Conservation (phyloP, 1,140 invertebrate genomes). For the Dinothrombium tinctorium region DNA sequence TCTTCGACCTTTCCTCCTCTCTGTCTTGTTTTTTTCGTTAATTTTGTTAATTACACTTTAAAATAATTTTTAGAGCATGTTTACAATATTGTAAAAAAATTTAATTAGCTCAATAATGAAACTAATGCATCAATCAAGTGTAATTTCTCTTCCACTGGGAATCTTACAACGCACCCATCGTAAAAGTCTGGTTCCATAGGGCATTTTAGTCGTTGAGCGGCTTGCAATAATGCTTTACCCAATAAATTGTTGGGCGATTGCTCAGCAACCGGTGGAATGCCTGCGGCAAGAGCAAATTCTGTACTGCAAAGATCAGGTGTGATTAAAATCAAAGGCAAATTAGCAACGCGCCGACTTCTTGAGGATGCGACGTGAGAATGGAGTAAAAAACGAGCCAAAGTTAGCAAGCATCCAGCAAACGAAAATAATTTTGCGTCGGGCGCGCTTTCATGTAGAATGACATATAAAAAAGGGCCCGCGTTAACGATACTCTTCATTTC, state of each 20-base stretch:
- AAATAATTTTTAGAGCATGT: no score
- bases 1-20: no score
- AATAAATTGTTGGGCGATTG: slow-evolving; percentile 55
- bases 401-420: slow-evolving; percentile 40
- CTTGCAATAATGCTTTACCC: slow-evolving; percentile 70
- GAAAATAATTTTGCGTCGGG: slow-evolving; percentile 39
- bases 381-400: slow-evolving; percentile 53
- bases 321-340: slow-evolving; percentile 27
- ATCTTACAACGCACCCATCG: background rate
- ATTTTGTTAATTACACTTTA: no score
- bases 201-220: background rate
- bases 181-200: background rate
- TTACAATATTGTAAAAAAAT: no score
- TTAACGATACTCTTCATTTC: slow-evolving; percentile 53
- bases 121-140: background rate
- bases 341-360: slow-evolving; percentile 30
- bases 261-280: slow-evolving; percentile 59
- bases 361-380: slow-evolving; percentile 40
- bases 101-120: background rate
- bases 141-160: background rate
- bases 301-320: slow-evolving; percentile 30
- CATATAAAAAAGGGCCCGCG: slow-evolving; percentile 71
- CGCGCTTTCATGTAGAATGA: slow-evolving; percentile 43
- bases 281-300: slow-evolving; percentile 47
- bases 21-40: no score